Base-by-base conservation (phyloP, 2,888 invertebrate species). In the Thymelicus acteon region DNA sequence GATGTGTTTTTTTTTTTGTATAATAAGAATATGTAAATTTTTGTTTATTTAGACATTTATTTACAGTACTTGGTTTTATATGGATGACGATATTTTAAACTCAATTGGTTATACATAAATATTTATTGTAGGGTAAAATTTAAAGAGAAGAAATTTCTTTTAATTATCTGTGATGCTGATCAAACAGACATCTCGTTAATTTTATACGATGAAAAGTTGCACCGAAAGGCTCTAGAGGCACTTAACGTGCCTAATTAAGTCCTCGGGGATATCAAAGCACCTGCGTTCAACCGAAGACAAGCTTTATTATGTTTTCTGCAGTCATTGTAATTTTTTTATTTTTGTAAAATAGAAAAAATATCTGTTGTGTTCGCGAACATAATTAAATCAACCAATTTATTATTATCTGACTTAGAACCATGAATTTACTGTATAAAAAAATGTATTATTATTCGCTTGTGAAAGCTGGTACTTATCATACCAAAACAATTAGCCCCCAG, bases 281-380 rank as follows among this genome's bases (percentile, higher is more conserved):
- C 54, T 62, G 68, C 24, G 62, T 61, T 40, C 47, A 15, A 58
- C 66, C 58, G 37, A n/a, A 58, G 37, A 48, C 19, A 54, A 40
- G 52, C 47, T 68, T 68, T 62, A 68, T 54, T 61, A 62, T 54
- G 40, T 68, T 68, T 54, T 8, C 37, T 47, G 52, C 61, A 60
- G 52, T 8, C 49, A 52, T 52, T 52, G 8, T 52, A 49, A 6
- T 19, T 52, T n/a, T n/a, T 19, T 52, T 8, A 1, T 19, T 52
- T 15, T n/a, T 19, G 7, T 19, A 19, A 19, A 52, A 19, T 8
- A 19, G 2, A 19, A 7, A 52, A 7, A 15, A 12, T 57, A 13
- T 57, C 15, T 15, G 31, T 6, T 13, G 13, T 13, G 31, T 57
- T 31, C 12, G 3, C 49, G 3, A 44, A 10, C 12, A 44, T 8